Evolutionary conservation across 2,113 vertebrate genomes (phyloP), one percentile per base, ranked within the genome.

Genomic region (Lepisosteus oculatus): DNA sequence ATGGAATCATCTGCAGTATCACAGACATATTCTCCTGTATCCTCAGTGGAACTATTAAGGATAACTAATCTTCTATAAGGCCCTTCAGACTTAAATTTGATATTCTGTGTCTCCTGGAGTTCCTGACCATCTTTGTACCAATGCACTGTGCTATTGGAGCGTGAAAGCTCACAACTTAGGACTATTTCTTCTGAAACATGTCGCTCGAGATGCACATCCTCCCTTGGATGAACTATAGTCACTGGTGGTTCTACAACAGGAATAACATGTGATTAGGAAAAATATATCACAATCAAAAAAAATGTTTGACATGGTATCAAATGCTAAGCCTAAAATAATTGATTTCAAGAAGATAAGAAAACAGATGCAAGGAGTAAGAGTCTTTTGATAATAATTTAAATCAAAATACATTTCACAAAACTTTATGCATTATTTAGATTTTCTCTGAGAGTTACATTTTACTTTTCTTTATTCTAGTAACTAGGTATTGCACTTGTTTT

Each of bases 81-180:
- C 0, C 95, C 96, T 55, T 97, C 92, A 0, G 82, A 77, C 74
- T 96, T 92, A 43, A 98, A 81, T 70, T 91, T 79, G 61, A 96
- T 81, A 45, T 73, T 88, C 78, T 94, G 82, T 0, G 83, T 90
- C 41, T 79, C 90, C 69, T 94, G 90, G 43, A 97, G 84, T 80
- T 97, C 95, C 72, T 94, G 85, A 3, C 95, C 92, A 0, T 98
- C 95, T 81, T 95, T 96, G 85, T 92, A 96, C 97, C 97, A 99
- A 71, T 0, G 72, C 67, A 95, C 95, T 0, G 72, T 75, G 7
- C 87, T 91, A 0, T 82, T 92, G 0, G 75, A 76, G 3, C 83
- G 85, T 62, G 96, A 97, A 44, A 99, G 83, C 80, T 96, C 91
- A 64, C 96, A 99, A 80, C 92, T 93, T 65, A 99, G 83, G 65